Evolutionary conservation across 2,797 vertebrate species (phyloP).

Genomic region (Ammospiza maritima): DNA sequence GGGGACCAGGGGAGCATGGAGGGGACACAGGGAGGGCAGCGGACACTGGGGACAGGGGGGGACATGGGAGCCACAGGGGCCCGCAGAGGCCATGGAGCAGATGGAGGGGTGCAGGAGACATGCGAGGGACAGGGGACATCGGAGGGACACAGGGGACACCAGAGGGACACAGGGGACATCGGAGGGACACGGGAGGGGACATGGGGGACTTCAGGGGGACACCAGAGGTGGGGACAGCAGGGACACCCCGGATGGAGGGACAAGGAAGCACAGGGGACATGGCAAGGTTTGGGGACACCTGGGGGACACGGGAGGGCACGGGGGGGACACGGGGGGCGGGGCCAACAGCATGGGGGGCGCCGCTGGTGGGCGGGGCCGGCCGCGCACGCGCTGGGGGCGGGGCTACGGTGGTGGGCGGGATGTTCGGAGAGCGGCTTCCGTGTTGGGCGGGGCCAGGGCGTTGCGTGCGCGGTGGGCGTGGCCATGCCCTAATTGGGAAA

Average conservation of each 20-base stretch:
- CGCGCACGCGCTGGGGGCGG: neutral
- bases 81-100: too few species aligned
- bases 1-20: neutral
- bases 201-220: neutral
- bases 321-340: too few species aligned
- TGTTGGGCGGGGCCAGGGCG: fast-evolving
- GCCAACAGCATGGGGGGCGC: too few species aligned
- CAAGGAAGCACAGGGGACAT: too few species aligned
- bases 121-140: neutral
- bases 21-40: neutral
- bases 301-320: too few species aligned
- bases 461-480: neutral
- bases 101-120: neutral
- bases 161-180: neutral
- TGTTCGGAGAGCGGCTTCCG: fast-evolving
- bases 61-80: neutral
- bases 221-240: neutral
- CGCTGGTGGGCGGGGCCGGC: neutral
- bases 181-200: neutral
- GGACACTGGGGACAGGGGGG: neutral
- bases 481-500: fast-evolving
- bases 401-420: neutral
- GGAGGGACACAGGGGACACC: too few species aligned
- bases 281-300: neutral
- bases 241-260: neutral